phyloP scores from a whole-genome alignment of 2,888 invertebrate genomes.

The Cristatella mucedo region DNA sequence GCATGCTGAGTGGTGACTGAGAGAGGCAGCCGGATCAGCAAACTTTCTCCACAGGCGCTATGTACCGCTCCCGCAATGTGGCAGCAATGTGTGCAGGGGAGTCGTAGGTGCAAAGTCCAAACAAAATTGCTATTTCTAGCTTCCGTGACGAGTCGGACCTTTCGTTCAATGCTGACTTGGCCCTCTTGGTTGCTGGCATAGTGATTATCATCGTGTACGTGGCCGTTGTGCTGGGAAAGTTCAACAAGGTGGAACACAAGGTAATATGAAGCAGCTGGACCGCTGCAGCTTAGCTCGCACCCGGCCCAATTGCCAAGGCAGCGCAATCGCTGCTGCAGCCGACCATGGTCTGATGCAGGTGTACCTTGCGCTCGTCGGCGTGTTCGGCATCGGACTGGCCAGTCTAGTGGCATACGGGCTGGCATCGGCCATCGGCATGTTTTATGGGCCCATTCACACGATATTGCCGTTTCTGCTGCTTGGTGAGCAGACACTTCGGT shows the following conservation, averaged over 20 bases:
- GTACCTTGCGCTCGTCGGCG: slow-evolving; percentile 51
- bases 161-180: slow-evolving; percentile 45
- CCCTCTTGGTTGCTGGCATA: slow-evolving; percentile 52
- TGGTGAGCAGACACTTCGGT: slow-evolving; percentile 52
- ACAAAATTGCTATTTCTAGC: slow-evolving; percentile 16
- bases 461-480: slow-evolving; percentile 63
- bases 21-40: too few species aligned
- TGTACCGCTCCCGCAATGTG: too few species aligned
- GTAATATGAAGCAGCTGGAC: too few species aligned
- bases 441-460: slow-evolving; percentile 65
- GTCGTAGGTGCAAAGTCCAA: too few species aligned
- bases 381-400: slow-evolving; percentile 56
- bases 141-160: slow-evolving; percentile 21
- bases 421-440: slow-evolving; percentile 53
- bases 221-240: slow-evolving; percentile 54
- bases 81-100: too few species aligned
- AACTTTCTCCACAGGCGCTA: too few species aligned
- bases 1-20: too few species aligned
- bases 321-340: too few species aligned
- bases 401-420: slow-evolving; percentile 55
- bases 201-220: slow-evolving; percentile 59
- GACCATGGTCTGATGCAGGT: too few species aligned
- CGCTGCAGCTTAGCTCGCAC: too few species aligned
- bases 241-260: slow-evolving; percentile 56
- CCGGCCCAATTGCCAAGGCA: too few species aligned